These are phyloP conservation scores for Gambelia wislizenii DNA, from an alignment of 2,797 vertebrate genomes.

Conservation along the genomic window DNA sequence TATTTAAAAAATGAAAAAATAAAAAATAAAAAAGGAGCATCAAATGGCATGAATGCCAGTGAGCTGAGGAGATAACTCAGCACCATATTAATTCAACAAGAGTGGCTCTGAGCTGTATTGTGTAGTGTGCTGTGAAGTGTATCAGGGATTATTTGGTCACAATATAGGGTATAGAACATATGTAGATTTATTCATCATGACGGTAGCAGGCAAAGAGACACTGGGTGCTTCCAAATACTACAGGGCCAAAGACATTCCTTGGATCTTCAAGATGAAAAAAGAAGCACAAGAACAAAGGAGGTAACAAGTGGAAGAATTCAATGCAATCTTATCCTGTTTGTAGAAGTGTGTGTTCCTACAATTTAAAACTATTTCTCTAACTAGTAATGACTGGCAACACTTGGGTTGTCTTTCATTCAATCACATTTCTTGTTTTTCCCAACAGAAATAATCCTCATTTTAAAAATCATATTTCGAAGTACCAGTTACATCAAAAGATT, in stretches of 20 bases:
- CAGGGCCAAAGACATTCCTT: no score
- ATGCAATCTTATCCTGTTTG: neutral
- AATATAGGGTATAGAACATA: neutral
- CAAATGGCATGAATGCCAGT: neutral
- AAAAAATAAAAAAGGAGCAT: no score
- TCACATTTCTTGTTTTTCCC: constrained; percentile 29
- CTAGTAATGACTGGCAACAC: constrained; percentile 22
- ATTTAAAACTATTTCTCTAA: constrained; percentile 21
- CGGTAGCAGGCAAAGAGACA: neutral
- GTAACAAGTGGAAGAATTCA: neutral
- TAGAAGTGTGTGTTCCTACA: neutral
- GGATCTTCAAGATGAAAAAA: no score
- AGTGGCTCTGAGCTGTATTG: neutral
- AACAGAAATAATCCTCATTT: constrained; percentile 31
- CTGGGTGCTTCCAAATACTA: no score
- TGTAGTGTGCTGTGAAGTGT: neutral
- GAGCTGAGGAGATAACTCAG: neutral
- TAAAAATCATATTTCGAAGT: constrained; percentile 77
- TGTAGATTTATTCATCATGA: neutral
- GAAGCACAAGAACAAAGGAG: neutral
- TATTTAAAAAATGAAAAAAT: no score
- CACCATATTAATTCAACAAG: neutral
- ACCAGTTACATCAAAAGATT: constrained; percentile 77
- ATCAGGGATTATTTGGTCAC: neutral
- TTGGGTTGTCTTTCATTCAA: constrained; percentile 46